These are phyloP conservation scores for Lophotriccus pileatus DNA, from an alignment of 2,797 vertebrate species.

Conservation along the genomic window DNA sequence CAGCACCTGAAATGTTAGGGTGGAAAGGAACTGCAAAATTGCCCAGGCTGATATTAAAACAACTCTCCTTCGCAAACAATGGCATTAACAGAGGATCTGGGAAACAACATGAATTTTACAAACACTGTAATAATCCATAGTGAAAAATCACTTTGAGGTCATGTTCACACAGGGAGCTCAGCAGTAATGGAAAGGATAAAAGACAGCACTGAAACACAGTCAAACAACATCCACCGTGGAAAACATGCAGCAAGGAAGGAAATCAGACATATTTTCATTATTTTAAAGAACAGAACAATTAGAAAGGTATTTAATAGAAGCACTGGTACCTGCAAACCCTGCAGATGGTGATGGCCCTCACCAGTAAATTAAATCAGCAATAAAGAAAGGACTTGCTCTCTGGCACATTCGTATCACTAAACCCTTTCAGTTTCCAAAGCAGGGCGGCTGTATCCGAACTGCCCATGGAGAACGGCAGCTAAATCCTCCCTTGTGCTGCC, in stretches of 20 bases:
- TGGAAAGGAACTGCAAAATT: not conserved
- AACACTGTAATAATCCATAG: not conserved
- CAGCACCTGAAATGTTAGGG: not conserved
- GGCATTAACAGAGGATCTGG: not conserved
- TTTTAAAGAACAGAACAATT: not conserved
- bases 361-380: not conserved
- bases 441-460: not conserved
- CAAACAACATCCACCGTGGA: not conserved
- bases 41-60: not conserved
- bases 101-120: not conserved
- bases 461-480: not conserved
- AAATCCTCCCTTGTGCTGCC: not conserved
- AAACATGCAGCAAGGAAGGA: not conserved
- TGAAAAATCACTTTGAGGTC: not conserved
- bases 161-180: not conserved
- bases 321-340: not conserved
- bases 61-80: not conserved
- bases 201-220: accelerated
- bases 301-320: not conserved
- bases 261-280: not conserved
- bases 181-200: not conserved
- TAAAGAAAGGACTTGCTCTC: not conserved
- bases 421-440: not conserved
- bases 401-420: not conserved
- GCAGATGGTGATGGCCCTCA: not conserved